phyloP scores from a whole-genome alignment of 2,113 vertebrate species.

The Passer montanus region DNA sequence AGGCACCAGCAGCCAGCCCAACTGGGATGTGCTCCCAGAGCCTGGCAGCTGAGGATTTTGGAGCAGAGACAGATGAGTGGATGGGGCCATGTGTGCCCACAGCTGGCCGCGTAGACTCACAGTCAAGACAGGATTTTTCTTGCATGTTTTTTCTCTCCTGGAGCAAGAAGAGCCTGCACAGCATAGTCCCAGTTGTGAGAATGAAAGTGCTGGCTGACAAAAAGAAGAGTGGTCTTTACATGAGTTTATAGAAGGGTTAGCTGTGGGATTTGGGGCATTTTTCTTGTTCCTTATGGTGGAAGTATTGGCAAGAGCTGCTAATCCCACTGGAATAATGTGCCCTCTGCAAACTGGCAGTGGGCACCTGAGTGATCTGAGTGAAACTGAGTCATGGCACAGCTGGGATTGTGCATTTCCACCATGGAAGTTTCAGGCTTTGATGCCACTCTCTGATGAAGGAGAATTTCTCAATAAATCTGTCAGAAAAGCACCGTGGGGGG shows the following conservation, averaged over 20 bases:
- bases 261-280: not conserved
- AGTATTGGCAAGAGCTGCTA: not conserved
- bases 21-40: not conserved
- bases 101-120: not conserved
- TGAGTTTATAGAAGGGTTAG: not conserved
- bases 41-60: not conserved
- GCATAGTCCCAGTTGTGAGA: rapidly evolving
- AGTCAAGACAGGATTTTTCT: not conserved
- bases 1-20: not conserved
- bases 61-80: not conserved
- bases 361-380: rapidly evolving
- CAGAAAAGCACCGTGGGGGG: not conserved
- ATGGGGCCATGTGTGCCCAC: not conserved
- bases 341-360: not conserved
- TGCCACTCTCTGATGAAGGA: not conserved
- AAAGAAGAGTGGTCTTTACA: not conserved
- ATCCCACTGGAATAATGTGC: not conserved
- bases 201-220: conserved; percentile 1
- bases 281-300: not conserved
- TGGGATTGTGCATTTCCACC: not conserved
- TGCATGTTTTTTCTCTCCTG: not conserved
- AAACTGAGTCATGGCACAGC: not conserved
- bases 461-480: not conserved
- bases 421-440: not conserved
- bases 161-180: not conserved